phyloP scores from a whole-genome alignment of 1,140 invertebrate genomes.

The Drosophila varians region DNA sequence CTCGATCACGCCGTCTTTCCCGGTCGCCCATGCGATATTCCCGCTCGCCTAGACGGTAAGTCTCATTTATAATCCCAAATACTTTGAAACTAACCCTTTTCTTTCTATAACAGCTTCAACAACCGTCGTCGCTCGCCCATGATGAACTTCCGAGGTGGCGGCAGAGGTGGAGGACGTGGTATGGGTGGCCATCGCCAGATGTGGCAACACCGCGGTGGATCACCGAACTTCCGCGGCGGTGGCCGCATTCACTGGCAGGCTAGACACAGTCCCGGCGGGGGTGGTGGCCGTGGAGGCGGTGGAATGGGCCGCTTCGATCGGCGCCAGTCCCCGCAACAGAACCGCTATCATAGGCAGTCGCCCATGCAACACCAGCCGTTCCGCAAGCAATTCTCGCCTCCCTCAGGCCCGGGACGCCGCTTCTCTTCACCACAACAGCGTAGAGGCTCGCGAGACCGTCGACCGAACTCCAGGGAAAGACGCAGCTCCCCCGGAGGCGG shows the following conservation, averaged over 20 bases:
- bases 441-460: conserved; percentile 37
- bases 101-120: conserved; percentile 55
- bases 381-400: conserved; percentile 75
- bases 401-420: conserved; percentile 46
- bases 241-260: conserved; percentile 72
- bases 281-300: conserved; percentile 56
- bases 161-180: conserved; percentile 58
- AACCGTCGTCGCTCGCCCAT: conserved; percentile 71
- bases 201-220: conserved; percentile 49
- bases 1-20: conserved; percentile 72
- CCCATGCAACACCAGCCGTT: conserved; percentile 64
- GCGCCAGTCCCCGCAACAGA: conserved; percentile 65
- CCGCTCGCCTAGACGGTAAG: conserved; percentile 76
- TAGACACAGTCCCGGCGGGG: conserved; percentile 54
- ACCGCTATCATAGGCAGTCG: conserved; percentile 70
- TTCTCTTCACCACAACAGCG: conserved; percentile 57
- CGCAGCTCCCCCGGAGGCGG: conserved; percentile 43
- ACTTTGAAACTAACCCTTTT: background rate
- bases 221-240: conserved; percentile 52
- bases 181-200: conserved; percentile 44
- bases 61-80: background rate
- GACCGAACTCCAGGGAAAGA: conserved; percentile 63
- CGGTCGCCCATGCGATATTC: conserved; percentile 79
- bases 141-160: conserved; percentile 69
- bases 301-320: conserved; percentile 69